Conservation (phyloP, 2,797 vertebrate genomes). For the Podarcis siculus region DNA sequence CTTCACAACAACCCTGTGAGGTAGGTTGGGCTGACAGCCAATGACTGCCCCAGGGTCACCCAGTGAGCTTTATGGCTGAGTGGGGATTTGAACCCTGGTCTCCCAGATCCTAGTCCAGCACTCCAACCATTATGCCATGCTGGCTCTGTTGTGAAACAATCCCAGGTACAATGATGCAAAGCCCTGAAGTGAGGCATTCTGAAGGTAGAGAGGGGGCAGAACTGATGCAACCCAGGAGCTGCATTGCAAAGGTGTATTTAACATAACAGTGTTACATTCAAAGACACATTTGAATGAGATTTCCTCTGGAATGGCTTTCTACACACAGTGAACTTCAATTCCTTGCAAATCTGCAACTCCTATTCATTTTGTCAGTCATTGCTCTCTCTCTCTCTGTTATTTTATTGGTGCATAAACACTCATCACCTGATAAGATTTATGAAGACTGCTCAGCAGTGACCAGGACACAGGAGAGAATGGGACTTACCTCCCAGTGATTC, state of each 20-base stretch:
- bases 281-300: constrained; percentile 32
- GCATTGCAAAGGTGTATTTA: neutral
- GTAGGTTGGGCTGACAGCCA: too few species aligned
- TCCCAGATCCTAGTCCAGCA: too few species aligned
- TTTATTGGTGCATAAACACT: constrained; percentile 65
- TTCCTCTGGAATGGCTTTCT: constrained; percentile 43
- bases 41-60: too few species aligned
- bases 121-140: too few species aligned
- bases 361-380: constrained; percentile 46
- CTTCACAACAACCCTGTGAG: too few species aligned
- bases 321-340: constrained; percentile 43
- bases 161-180: too few species aligned
- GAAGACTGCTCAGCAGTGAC: constrained; percentile 52
- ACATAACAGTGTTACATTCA: neutral
- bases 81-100: too few species aligned
- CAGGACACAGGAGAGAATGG: constrained; percentile 47
- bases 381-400: constrained; percentile 50
- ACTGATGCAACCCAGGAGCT: too few species aligned
- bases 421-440: constrained; percentile 66
- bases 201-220: too few species aligned
- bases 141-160: too few species aligned
- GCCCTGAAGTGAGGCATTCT: too few species aligned
- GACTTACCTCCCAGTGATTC: constrained; percentile 51
- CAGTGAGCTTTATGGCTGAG: too few species aligned
- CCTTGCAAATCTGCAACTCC: constrained; percentile 46